phyloP scores from a whole-genome alignment of 2,797 vertebrate genomes.

The Prionace glauca region DNA sequence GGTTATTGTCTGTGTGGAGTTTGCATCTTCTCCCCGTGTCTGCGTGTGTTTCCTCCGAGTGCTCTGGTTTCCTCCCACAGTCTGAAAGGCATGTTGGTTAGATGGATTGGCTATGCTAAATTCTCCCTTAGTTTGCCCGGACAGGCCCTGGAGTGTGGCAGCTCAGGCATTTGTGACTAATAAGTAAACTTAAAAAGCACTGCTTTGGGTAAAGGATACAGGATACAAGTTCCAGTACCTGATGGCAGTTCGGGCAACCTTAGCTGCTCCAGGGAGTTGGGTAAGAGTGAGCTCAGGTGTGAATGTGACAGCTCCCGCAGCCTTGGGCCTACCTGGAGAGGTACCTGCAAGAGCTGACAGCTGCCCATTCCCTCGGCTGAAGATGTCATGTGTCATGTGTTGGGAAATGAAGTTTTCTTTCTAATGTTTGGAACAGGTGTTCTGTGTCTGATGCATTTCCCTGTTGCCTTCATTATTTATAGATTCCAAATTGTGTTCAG shows the following conservation, averaged over 20 bases:
- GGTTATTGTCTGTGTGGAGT: too few species aligned
- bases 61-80: too few species aligned
- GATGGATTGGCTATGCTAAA: too few species aligned
- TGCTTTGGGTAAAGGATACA: background rate
- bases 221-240: background rate
- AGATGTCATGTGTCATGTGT: background rate
- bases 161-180: too few species aligned
- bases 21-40: too few species aligned
- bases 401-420: background rate
- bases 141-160: too few species aligned
- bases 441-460: background rate
- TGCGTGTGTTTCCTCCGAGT: too few species aligned
- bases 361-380: background rate
- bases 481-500: background rate
- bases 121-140: too few species aligned
- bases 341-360: background rate
- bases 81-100: too few species aligned
- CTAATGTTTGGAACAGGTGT: background rate
- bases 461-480: background rate
- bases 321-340: background rate
- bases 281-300: background rate
- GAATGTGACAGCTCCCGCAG: background rate
- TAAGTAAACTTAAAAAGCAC: background rate
- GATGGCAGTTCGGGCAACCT: background rate
- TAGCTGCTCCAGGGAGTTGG: background rate